phyloP scores from a whole-genome alignment of 2,797 vertebrate species.

The Falco concolor region DNA sequence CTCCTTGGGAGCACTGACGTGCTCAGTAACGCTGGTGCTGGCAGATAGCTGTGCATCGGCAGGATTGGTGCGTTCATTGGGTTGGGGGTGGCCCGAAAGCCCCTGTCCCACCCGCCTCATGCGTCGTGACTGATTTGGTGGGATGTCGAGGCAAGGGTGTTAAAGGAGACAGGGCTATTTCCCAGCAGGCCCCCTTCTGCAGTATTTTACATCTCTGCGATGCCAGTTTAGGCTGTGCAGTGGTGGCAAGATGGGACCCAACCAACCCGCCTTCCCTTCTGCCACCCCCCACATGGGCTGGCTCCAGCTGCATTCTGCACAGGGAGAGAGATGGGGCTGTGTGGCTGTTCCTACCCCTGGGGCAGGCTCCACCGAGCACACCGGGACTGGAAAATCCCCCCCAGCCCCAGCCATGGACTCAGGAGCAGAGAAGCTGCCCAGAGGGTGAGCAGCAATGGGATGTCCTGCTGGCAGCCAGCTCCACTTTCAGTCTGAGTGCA shows the following conservation, averaged over 20 bases:
- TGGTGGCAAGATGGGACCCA: not conserved
- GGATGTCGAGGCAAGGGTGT: not conserved
- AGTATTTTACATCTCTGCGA: not conserved
- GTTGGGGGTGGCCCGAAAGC: not conserved
- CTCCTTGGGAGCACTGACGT: not conserved
- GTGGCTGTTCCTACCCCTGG: not conserved
- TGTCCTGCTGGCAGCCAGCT: not conserved
- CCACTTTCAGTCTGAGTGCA: fast-evolving
- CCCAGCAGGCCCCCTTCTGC: not conserved
- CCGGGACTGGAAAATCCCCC: not conserved
- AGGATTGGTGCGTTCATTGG: too few species aligned
- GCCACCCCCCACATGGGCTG: not conserved
- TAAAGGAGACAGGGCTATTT: not conserved
- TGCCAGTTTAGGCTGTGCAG: not conserved
- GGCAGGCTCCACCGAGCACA: not conserved
- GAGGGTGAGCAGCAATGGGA: not conserved
- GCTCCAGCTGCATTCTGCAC: not conserved
- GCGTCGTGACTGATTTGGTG: not conserved
- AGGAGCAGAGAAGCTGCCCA: not conserved
- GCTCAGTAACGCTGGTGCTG: fast-evolving
- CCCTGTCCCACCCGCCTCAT: not conserved
- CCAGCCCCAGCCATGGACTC: fast-evolving
- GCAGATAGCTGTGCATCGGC: not conserved
- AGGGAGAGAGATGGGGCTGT: not conserved
- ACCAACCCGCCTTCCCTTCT: not conserved